Evolutionary conservation across 2,797 vertebrate species (phyloP).

Genomic region (Amblyraja radiata): DNA sequence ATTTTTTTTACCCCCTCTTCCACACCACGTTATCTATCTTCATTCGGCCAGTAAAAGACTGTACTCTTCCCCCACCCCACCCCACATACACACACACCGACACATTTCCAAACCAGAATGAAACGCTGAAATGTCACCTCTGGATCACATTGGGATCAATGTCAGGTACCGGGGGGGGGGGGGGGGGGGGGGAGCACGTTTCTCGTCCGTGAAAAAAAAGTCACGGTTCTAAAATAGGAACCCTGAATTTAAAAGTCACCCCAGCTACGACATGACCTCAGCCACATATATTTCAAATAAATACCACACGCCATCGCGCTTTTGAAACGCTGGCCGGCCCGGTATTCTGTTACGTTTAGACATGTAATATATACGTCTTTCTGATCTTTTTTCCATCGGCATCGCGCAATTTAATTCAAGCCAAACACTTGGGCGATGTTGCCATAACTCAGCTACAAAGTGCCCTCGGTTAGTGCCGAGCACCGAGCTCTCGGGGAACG

Average conservation of each 20-base stretch:
- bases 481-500: neutral
- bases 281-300: neutral
- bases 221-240: neutral
- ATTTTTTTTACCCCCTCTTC: neutral
- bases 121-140: neutral
- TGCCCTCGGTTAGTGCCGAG: no score
- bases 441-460: neutral
- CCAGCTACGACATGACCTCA: neutral
- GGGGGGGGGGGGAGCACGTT: neutral
- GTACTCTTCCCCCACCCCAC: no score
- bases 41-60: no score
- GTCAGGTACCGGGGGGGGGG: neutral
- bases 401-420: neutral
- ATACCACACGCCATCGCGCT: neutral
- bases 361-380: no score
- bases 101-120: neutral
- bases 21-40: neutral
- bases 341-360: neutral
- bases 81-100: no score
- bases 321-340: neutral
- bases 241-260: no score
- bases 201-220: neutral
- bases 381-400: neutral
- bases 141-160: neutral
- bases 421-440: neutral